Evolutionary conservation across 2,888 invertebrate genomes (phyloP).

Genomic region (Macaria liturata): DNA sequence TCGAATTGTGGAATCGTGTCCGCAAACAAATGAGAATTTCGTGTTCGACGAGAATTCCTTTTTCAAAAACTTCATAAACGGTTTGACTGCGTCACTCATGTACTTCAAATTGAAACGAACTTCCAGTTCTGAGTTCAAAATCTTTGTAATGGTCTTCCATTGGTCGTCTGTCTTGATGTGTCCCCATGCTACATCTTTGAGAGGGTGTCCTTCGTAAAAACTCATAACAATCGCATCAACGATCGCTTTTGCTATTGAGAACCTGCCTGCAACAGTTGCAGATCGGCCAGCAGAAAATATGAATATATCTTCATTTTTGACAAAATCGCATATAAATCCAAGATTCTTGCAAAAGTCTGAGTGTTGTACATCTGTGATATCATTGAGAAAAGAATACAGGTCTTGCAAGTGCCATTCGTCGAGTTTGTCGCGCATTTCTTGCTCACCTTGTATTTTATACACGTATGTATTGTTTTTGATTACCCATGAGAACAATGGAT

Average conservation of each 20-base stretch:
- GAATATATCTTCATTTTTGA: neutral
- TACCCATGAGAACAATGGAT: neutral
- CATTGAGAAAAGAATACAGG: neutral
- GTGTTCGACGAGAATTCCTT: neutral
- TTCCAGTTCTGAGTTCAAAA: neutral
- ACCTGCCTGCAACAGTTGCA: neutral
- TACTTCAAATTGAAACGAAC: neutral
- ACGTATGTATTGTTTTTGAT: neutral
- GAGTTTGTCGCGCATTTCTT: conserved; percentile 1
- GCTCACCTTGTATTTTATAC: neutral
- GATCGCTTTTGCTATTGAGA: neutral
- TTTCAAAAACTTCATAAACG: neutral
- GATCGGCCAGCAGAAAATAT: neutral
- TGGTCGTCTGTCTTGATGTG: neutral
- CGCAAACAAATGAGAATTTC: neutral
- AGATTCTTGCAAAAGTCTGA: neutral
- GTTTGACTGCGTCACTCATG: neutral
- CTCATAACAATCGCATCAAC: conserved; percentile 1
- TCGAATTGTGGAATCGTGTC: conserved; percentile 1
- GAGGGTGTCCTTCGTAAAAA: conserved; percentile 1
- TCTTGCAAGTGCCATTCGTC: neutral
- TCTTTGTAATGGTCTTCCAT: neutral
- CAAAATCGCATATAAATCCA: neutral
- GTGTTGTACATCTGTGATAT: neutral
- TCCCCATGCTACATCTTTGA: conserved; percentile 1